Evolutionary conservation across 2,797 vertebrate species (phyloP).

Genomic region (Uromys caudimaculatus): DNA sequence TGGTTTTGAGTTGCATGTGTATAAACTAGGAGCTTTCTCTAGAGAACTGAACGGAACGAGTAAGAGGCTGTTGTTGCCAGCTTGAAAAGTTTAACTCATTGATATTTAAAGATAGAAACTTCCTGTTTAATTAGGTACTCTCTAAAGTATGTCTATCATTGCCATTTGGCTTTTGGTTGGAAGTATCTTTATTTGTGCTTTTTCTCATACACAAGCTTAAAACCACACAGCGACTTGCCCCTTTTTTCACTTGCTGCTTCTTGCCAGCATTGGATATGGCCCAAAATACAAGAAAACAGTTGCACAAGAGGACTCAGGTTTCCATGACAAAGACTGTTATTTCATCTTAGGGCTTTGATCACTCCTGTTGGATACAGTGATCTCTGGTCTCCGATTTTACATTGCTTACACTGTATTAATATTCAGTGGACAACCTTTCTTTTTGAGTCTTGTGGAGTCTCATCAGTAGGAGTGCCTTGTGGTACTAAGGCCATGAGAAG

Average conservation of each 20-base stretch:
- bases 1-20: constrained; percentile 12
- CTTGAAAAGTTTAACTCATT: constrained; percentile 25
- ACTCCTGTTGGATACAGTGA: neutral
- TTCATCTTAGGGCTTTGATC: neutral
- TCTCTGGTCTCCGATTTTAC: neutral
- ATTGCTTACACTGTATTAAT: neutral
- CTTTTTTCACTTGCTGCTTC: neutral
- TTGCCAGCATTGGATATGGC: neutral
- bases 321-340: neutral
- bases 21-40: neutral
- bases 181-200: constrained; percentile 19
- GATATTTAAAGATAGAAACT: constrained; percentile 34
- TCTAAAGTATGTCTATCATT: neutral
- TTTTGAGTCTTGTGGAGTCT: neutral
- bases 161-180: constrained; percentile 27
- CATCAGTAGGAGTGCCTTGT: neutral
- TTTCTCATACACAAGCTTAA: constrained; percentile 26
- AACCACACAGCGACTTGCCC: neutral
- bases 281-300: neutral
- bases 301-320: neutral
- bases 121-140: constrained; percentile 40
- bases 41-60: neutral
- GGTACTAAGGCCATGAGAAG: neutral
- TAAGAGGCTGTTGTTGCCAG: neutral
- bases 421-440: neutral